Base-by-base conservation (phyloP, 23 tunicate genomes). In the Styela plicata region DNA sequence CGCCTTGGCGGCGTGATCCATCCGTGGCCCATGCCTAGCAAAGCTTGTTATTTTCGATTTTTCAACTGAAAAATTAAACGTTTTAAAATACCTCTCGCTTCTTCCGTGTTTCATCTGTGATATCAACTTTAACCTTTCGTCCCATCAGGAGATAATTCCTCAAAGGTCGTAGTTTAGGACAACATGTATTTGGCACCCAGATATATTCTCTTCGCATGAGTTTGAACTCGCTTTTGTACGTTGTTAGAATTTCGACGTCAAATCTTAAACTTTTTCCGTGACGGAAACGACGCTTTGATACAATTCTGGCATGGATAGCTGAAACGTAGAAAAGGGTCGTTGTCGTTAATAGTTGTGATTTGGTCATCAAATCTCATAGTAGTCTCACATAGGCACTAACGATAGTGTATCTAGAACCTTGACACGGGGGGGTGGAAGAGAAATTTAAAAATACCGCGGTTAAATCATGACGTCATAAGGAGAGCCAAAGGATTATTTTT, bases 81-180 rank as follows among this genome's bases (percentile, higher is more conserved):
- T 23, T 62, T 22, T 62, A 62, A 22, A 13, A 29, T 25, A 1
- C 30, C 31, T 67, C 18, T 67, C 30, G 31, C 71, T 67, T 27
- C 71, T 27, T 25, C 24, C 31, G 30, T 25, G 16, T 16, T 1
- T 67, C 71, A 24, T 67, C 24, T 67, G 71, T 67, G 74, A 86
- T 69, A 44, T 63, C 81, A 2, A 92, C 83, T 53, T 64, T 83
- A 24, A 86, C 74, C 66, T 87, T 87, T 25, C 97, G 79, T 1
- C 97, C 97, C 97, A 92, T 92, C 28, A 92, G 78, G 29, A 92
- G 83, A 73, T 92, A 92, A 20, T 92, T 74, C 44, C 88, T 63
- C 62, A 32, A 74, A n/a, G 91, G 91, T 29, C 97, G 86, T 52
- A 92, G 61, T 73, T 84, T 87, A 19, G 97, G 97, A 68, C 97